Base-by-base conservation (phyloP, 2,113 vertebrate genomes). In the Calidris pugnax region DNA sequence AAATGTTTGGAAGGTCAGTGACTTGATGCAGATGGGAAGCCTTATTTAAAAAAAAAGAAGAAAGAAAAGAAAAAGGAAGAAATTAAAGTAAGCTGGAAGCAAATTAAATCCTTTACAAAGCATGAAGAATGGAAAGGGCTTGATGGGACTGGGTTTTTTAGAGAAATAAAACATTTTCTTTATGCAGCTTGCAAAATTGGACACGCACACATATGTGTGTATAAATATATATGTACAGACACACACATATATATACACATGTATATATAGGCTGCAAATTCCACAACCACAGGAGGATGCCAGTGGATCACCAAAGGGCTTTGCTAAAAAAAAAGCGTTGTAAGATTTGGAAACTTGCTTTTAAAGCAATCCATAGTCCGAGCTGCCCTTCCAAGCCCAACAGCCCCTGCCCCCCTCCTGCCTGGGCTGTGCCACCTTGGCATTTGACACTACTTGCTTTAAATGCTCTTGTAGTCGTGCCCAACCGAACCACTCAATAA, bases 101-200 rank as follows among this genome's bases (percentile, higher is more conserved):
- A 93, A 93, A 78, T 90, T 3, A 81, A 95, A 89, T 57, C 23
- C 76, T 93, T 84, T 76, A n/a, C 69, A 72, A 91, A 87, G 30
- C 45, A 55, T 51, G 66, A 76, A 53, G 51, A 93, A 77, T 50
- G 74, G 35, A 92, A 89, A 53, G 55, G 63, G 41, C 23, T 84
- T 47, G 48, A 96, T 77, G 82, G 28, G 74, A 0, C 66, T 92
- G 41, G 30, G 89, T 96, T 94, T 66, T 97, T 91, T 87, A 93
- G 92, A 92, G 88, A 96, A 93, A 69, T 45, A 45, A 75, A 96
- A 59, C 39, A 74, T 59, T 94, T 96, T 96, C 62, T 92, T 93
- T 77, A 86, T 90, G 62, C 66, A 41, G 43, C 72, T 86, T 79
- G 55, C 91, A 72, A 90, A 81, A 88, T 1, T 55, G 77, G 59